Conservation (phyloP, 35 echinoderm and acorn worm genomes). For the Stichopus chloronotus region DNA sequence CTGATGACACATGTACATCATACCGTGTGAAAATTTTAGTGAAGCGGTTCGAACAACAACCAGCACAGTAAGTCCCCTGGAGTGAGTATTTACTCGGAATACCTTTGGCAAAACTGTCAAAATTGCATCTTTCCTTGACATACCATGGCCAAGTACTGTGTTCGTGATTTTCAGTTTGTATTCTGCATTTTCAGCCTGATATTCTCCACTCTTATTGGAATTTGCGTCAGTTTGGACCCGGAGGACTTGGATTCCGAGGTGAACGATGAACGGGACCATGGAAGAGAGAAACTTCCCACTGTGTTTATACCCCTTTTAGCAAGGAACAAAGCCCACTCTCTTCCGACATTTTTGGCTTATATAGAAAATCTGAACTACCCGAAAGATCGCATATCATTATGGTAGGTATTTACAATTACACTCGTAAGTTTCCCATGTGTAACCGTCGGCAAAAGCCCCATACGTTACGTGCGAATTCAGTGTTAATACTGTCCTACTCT, state of each 20-base stretch:
- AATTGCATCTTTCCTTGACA: background rate
- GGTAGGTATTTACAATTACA: constrained; percentile 57
- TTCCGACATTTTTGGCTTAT: constrained; percentile 72
- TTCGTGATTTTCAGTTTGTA: background rate
- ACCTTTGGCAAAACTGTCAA: background rate
- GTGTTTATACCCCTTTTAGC: constrained; percentile 79
- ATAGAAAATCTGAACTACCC: constrained; percentile 77
- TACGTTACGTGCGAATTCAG: background rate
- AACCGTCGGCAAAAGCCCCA: background rate
- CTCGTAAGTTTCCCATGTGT: background rate
- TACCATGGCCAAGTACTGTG: constrained; percentile 4
- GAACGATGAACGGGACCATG: background rate
- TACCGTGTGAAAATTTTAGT: no score
- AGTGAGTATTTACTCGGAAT: background rate
- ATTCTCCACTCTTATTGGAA: background rate
- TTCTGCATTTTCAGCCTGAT: constrained; percentile 13
- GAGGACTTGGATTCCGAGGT: background rate
- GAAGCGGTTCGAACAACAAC: no score
- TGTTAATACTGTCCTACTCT: background rate
- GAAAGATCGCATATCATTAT: constrained; percentile 76
- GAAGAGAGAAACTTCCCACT: constrained; percentile 60
- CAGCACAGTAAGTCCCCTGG: background rate
- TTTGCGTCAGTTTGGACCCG: background rate
- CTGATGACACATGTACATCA: no score
- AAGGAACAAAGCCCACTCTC: constrained; percentile 78